Base-by-base conservation (phyloP, 2,888 invertebrate species). In the Ormyrus labotus region DNA sequence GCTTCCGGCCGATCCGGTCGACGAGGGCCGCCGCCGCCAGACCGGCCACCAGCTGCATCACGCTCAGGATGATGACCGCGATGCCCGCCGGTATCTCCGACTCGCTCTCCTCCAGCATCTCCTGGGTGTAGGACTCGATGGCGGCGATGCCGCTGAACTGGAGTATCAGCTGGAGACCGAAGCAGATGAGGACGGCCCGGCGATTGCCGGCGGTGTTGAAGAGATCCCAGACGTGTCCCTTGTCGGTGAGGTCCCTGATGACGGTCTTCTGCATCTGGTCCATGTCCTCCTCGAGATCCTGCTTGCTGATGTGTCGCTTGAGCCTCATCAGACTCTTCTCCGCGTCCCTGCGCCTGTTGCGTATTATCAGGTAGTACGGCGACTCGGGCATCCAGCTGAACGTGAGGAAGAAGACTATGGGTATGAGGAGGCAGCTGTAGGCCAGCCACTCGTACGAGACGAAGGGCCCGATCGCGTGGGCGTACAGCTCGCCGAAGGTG, bases 321-420 rank as follows among this genome's bases (percentile, higher is more conserved):
- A 93, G 84, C 58, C 87, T 87, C 85, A 89, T 89, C 60, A 92
- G 91, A 78, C 91, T 92, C 55, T 89, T 91, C 83, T 89, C 91
- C 0, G 93, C 93, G 0, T 91, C 91, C 2, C 90, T 91, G 4
- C 91, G 85, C 50, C 92, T 89, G 0, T 92, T 92, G 79, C 92
- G 92, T 87, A 93, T 93, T 57, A 94, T 87, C 65, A 94, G 90
- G 84, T 92, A 94, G 83, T 94, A 93, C 1, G 94, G 94, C 0
- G 94, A 93, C 85, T 94, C 94, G 0, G 94, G 94, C 88, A 94
- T 92, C 92, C 93, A 93, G 7, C 91, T 81, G 84, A 93, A 93
- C 0, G 91, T 87, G 0, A 92, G 57, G 64, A 92, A 91, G 80
- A 92, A 93, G 34, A 91, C 81, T 5, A 92, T 84, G 0, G 93